Conservation (phyloP, 2,113 vertebrate genomes). For the Echinops telfairi region DNA sequence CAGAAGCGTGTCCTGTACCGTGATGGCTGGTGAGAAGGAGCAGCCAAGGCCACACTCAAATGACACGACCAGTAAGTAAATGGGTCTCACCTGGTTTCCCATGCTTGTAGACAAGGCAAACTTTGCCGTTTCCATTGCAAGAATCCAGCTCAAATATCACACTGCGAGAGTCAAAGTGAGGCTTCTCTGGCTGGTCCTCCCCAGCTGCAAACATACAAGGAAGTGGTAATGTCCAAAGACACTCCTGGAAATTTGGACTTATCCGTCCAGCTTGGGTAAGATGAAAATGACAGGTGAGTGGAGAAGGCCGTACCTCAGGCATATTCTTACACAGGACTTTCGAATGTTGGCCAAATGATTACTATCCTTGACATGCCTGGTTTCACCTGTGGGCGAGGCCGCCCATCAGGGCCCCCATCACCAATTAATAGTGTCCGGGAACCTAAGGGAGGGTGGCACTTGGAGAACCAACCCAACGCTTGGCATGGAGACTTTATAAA, state of each 20-base stretch:
- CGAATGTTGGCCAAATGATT: not conserved
- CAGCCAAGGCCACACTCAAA: not conserved
- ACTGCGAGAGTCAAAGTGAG: slow-evolving; percentile 94
- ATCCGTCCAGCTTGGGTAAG: not conserved
- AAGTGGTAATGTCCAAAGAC: slow-evolving; percentile 54
- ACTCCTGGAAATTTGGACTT: slow-evolving; percentile 9
- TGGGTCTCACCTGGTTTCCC: slow-evolving; percentile 90
- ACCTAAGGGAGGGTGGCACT: not conserved
- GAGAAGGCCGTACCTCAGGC: not conserved
- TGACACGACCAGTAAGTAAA: not conserved
- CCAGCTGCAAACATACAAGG: slow-evolving; percentile 79
- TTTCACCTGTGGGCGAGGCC: not conserved
- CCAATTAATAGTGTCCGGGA: not conserved
- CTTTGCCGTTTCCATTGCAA: slow-evolving; percentile 95
- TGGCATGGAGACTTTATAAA: not conserved
- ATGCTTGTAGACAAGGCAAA: slow-evolving; percentile 96
- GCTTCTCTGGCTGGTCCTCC: slow-evolving; percentile 85
- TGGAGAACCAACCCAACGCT: not conserved
- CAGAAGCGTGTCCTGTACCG: not conserved
- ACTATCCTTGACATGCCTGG: not conserved
- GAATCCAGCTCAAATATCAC: slow-evolving; percentile 96
- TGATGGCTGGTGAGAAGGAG: not conserved
- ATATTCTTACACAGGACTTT: slow-evolving; percentile 36
- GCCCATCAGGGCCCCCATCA: not conserved
- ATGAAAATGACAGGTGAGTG: not conserved